These are phyloP conservation scores for Hetaerina americana DNA, from an alignment of 1,140 invertebrate genomes.

Conservation along the genomic window DNA sequence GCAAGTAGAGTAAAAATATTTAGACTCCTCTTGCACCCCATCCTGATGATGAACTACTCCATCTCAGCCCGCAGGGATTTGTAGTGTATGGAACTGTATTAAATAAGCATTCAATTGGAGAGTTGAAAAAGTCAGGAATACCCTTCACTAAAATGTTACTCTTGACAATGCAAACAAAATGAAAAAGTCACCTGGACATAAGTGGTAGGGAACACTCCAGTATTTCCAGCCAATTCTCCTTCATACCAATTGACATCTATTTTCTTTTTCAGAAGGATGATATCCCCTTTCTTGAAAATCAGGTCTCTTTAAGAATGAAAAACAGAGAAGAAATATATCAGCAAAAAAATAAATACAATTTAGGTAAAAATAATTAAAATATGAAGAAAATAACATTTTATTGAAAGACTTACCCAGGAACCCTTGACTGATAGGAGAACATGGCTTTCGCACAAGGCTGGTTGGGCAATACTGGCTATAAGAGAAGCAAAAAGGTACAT, in stretches of 20 bases:
- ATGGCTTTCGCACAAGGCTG: constrained; percentile 73
- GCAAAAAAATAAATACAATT: background rate
- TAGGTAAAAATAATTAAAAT: constrained; percentile 9
- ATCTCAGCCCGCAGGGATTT: too few relatives aligned
- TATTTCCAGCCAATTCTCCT: constrained; percentile 64
- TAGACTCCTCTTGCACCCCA: too few relatives aligned
- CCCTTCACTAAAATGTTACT: too few relatives aligned
- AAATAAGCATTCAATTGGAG: too few relatives aligned
- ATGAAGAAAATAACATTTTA: constrained; percentile 11
- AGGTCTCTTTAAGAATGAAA: constrained; percentile 53
- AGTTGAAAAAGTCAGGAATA: too few relatives aligned
- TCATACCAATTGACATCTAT: constrained; percentile 86
- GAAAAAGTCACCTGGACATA: constrained; percentile 65
- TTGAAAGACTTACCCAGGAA: constrained; percentile 51
- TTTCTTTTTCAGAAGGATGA: constrained; percentile 65
- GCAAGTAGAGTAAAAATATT: too few relatives aligned
- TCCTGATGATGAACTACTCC: too few relatives aligned
- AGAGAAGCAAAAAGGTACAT: too few relatives aligned
- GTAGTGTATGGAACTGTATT: too few relatives aligned
- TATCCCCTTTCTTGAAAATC: constrained; percentile 80
- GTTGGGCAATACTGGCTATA: constrained; percentile 24
- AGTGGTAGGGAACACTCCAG: constrained; percentile 74
- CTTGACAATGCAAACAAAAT: constrained; percentile 6
- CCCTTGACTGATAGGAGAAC: constrained; percentile 73
- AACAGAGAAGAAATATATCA: too few relatives aligned